Evolutionary conservation across 2,113 vertebrate species (phyloP).

Genomic region (Cebus imitator): DNA sequence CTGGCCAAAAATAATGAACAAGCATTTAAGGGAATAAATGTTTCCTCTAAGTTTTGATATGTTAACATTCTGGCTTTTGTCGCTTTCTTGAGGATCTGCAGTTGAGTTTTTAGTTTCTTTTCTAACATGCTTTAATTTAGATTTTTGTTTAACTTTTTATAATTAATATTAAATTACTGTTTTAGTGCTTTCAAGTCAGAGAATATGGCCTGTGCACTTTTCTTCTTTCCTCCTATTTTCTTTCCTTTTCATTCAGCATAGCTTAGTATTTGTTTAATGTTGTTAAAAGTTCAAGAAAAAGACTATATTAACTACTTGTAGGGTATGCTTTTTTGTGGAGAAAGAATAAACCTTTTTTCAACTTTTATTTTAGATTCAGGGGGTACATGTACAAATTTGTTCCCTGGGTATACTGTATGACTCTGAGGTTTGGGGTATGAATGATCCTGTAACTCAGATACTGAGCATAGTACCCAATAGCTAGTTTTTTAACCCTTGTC

Average conservation of each 20-base stretch:
- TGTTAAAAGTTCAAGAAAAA: background rate
- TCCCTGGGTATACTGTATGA: too few relatives aligned
- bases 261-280: background rate
- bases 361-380: too few relatives aligned
- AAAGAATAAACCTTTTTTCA: too few relatives aligned
- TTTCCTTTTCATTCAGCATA: background rate
- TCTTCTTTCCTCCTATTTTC: too few relatives aligned
- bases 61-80: background rate
- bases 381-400: too few relatives aligned
- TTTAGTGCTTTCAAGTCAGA: background rate
- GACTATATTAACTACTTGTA: background rate
- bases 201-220: background rate
- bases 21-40: background rate
- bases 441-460: too few relatives aligned
- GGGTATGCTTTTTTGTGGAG: background rate
- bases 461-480: too few relatives aligned
- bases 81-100: background rate
- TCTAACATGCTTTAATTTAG: background rate
- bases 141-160: slow-evolving; percentile 1
- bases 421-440: too few relatives aligned
- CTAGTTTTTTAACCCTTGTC: too few relatives aligned
- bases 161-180: background rate
- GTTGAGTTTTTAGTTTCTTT: background rate
- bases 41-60: background rate
- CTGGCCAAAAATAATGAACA: background rate